Evolutionary conservation across 2,797 vertebrate species (phyloP).

Genomic region (Artibeus jamaicensis): DNA sequence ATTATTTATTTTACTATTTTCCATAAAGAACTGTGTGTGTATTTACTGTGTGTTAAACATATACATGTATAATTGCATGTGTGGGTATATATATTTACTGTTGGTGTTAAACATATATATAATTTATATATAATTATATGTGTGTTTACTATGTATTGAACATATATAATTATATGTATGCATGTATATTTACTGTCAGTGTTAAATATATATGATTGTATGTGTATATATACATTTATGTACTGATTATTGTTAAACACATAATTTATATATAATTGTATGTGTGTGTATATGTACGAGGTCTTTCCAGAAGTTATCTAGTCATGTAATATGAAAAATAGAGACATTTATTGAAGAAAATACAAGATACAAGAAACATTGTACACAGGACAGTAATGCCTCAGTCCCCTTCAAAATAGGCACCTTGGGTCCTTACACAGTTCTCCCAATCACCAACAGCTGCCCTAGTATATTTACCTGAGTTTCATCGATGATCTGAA

Average conservation of each 20-base stretch:
- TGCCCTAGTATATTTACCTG: too few species aligned
- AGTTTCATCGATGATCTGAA: too few species aligned
- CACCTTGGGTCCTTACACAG: too few species aligned
- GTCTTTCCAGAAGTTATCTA: too few species aligned
- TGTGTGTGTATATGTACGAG: not conserved
- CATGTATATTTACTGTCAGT: not conserved
- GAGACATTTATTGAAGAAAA: too few species aligned
- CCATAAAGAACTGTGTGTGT: not conserved
- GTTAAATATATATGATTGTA: not conserved
- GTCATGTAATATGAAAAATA: too few species aligned
- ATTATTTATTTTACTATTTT: not conserved
- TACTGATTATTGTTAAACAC: not conserved
- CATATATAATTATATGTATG: not conserved
- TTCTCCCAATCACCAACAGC: too few species aligned
- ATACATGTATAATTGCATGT: not conserved
- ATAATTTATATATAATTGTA: not conserved
- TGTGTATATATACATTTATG: not conserved
- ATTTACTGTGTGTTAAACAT: not conserved
- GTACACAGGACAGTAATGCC: too few species aligned
- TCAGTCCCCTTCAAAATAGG: too few species aligned
- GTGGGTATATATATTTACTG: not conserved
- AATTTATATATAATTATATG: not conserved
- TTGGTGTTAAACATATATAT: not conserved
- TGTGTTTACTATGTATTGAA: not conserved
- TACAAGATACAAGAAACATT: too few species aligned